Evolutionary conservation across 2,888 invertebrate genomes (phyloP).

Genomic region (Lucinisca nassula): DNA sequence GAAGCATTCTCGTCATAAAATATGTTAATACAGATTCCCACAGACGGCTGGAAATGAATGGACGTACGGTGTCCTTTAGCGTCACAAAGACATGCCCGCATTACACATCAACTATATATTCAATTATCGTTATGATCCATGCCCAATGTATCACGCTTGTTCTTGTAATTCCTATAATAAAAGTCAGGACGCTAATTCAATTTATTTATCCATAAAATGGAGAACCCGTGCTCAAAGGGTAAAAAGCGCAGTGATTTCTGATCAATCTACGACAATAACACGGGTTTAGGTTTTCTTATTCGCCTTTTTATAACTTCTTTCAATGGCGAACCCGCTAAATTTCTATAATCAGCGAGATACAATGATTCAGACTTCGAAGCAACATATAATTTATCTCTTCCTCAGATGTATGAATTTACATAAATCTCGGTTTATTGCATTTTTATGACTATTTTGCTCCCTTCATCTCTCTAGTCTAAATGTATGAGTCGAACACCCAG

Average conservation of each 20-base stretch:
- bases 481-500: constrained; percentile 65
- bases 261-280: constrained; percentile 2
- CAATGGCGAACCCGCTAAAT: constrained; percentile 48
- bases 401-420: constrained; percentile 73
- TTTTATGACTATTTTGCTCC: constrained; percentile 65
- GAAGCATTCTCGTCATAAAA: too few species aligned
- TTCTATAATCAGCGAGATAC: constrained; percentile 8
- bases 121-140: neutral
- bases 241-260: neutral
- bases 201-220: constrained; percentile 57
- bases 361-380: constrained; percentile 21
- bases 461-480: constrained; percentile 44
- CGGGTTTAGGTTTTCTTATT: constrained; percentile 25
- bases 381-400: constrained; percentile 71
- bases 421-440: constrained; percentile 70
- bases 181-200: constrained; percentile 62
- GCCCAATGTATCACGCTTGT: constrained; percentile 41
- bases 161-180: constrained; percentile 65
- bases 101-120: neutral
- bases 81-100: neutral
- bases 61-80: too few species aligned
- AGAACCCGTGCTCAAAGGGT: neutral
- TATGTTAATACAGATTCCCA: too few species aligned
- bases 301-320: constrained; percentile 66
- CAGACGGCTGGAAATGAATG: too few species aligned